Evolutionary conservation across 2,888 invertebrate species (phyloP), one percentile per base, ranked within the genome.

Genomic region (Hoplodrina blanda): DNA sequence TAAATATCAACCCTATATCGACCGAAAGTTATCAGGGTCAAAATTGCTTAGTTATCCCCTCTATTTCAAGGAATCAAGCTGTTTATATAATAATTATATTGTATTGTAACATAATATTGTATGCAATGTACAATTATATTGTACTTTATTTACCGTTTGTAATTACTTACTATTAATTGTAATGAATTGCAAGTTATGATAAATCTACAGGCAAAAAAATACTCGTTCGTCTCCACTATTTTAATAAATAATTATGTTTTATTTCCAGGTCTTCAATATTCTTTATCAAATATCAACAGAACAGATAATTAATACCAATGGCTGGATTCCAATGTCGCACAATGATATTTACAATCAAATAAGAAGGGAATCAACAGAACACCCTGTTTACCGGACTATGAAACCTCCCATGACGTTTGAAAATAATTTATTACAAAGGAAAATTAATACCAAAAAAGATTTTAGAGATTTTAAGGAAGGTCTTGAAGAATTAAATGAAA

Each of bases 321-420:
- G 82, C 33, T 89, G 89, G 89, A 74, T 82, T 68, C 90, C 90
- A 7, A 69, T 89, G 60, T 63, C 85, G 5, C 70, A 73, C 15
- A 74, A 80, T 33, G 82, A 82, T 49, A 72, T 83, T 37, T 67
- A 80, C 19, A 76, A 81, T 62, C 82, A 80, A 75, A 68, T 80
- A 5, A 73, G 56, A 41, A 81, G 64, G 63, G 46, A 59, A 50
- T 53, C 69, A n/a, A 20, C 44, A 0, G 57, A 76, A 56, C 67
- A 44, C 62, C 69, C 76, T 17, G 33, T 71, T 25, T 61, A 67
- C 13, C 6, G 46, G 8, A 55, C 15, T 8, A 52, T 19, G 2
- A 72, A 69, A 10, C 61, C 66, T 7, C 13, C 33, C 0, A 17
- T 53, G 6, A 2, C 53, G 30, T 30, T 53, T 50, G n/a, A 59